Evolutionary conservation across 2,113 vertebrate genomes (phyloP), one percentile per base, ranked within the genome.

Genomic region (Rhinoderma darwinii): DNA sequence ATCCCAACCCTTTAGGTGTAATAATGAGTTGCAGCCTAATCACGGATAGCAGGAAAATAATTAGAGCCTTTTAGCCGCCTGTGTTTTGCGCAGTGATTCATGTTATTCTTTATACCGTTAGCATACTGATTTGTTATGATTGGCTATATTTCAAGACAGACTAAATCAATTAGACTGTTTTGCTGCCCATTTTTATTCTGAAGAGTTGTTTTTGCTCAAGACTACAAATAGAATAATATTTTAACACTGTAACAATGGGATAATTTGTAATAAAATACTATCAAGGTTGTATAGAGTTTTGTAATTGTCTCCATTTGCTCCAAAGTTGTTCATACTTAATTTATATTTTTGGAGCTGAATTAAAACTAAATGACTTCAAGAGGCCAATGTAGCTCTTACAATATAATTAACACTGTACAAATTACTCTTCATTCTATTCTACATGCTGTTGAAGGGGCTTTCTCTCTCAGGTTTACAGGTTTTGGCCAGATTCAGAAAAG

Each of bases 61-160:
- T 87, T 87, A 87, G 66, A 80, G 84, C 63, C 61, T 81, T 80
- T 79, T 80, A 82, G 37, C 78, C 85, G 82, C 86, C 86, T 84
- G 80, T 84, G 82, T 77, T 84, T 84, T 77, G 56, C 30, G 50
- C 41, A 88, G 22, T 68, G 54, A 68, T 78, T 77, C 63, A 70
- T 51, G 59, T 56, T 66, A 70, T 77, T 78, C 35, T 79, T 88
- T 51, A n/a, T 84, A 68, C 25, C 8, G 56, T 77, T 50, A 41
- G 47, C 72, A 83, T 78, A 87, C 85, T 73, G 51, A 81, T 83
- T 68, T 78, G 86, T 74, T 87, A 63, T 54, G n/a, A 37, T 44
- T 84, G 51, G 76, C 70, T 66, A 44, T 61, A 75, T 74, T 74
- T 74, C 63, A 72, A 86, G 81, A 59, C n/a, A 81, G 63, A 63